Percentiles rank a stretch among this genome's conserved stretches.
Conservation (phyloP, 2,797 vertebrate species). For the Carapus acus region DNA sequence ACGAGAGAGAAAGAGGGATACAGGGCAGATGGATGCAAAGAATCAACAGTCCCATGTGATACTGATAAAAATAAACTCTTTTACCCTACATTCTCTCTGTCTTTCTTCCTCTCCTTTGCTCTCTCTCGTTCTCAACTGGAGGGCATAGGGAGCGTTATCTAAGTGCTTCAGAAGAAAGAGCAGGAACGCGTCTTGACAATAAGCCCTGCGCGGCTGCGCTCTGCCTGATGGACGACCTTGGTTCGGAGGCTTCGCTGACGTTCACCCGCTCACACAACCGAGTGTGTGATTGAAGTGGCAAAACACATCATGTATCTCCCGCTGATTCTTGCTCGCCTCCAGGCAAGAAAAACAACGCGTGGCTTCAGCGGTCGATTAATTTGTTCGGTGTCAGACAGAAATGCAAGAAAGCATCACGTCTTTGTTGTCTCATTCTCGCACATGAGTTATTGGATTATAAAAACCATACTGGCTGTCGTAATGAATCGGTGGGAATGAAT, state of each 20-base stretch:
- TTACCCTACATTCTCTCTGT: constrained; percentile 72
- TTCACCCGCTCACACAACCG: constrained; percentile 21
- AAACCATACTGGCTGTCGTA: not conserved
- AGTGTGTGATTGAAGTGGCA: constrained; percentile 35
- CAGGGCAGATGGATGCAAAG: constrained; percentile 64
- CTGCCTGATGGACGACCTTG: constrained; percentile 17
- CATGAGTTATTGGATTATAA: not conserved
- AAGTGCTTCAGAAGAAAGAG: constrained; percentile 56
- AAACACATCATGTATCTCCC: constrained; percentile 23
- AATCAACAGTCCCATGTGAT: constrained; percentile 76
- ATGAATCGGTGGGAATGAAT: not conserved
- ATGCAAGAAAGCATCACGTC: constrained; percentile 6
- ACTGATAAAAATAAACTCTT: constrained; percentile 78
- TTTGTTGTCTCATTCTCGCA: not conserved
- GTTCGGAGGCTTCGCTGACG: constrained; percentile 21
- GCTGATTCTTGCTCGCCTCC: constrained; percentile 28
- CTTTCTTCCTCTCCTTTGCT: constrained; percentile 37
- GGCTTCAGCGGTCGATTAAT: constrained; percentile 23
- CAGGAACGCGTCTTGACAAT: constrained; percentile 45
- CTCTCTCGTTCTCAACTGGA: constrained; percentile 47
- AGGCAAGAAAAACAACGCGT: constrained; percentile 11
- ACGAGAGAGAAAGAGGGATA: not conserved
- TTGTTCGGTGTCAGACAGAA: constrained; percentile 33
- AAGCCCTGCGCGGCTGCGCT: constrained; percentile 36
- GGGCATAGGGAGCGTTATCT: constrained; percentile 55